Base-by-base conservation (phyloP, 1,140 invertebrate species). In the Paralvinella palmiformis region DNA sequence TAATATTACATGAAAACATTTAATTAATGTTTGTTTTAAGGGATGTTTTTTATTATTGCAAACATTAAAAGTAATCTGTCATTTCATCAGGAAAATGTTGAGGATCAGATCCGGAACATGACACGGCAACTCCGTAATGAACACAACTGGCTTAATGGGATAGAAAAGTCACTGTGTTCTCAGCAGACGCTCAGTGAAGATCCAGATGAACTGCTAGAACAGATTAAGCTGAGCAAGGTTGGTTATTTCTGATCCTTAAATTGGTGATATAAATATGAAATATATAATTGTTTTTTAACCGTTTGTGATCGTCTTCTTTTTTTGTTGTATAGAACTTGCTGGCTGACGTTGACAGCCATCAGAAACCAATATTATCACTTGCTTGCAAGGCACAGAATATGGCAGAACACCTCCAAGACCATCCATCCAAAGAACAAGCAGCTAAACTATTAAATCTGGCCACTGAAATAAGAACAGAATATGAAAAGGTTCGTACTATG, bases 331-430 rank as follows among this genome's bases (percentile, higher is more conserved):
- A 94, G 90, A 86, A 89, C 77, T 87, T 96, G 63, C 92, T 92
- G 77, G 91, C 94, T 75, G 93, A 96, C 75, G 83, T 97, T 22
- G 89, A 93, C 71, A 86, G 88, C 48, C 91, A 96, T 78, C 87
- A 88, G 70, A 87, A 92, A 35, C 88, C 90, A 36, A 88, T 96
- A 2, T 86, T 89, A 37, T 88, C 90, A 20, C 91, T 91, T 68
- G 83, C 93, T 55, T 94, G 96, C 79, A 92, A 96, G 84, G 89
- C 94, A 2, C 87, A 92, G 57, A 91, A 95, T 74, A 85, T 98
- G 7, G 4, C 35, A n/a, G 55, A 57, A 27, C 27, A 36, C 27
- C 27, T 20, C 33, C 87, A 89, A 55, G 92, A 95, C 71, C 90
- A 94, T 20, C 82, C 96, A 0, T 92, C 91, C 13, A 88, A 88